These are phyloP conservation scores for Achlya flavicornis DNA, from an alignment of 2,888 invertebrate species.

Conservation along the genomic window DNA sequence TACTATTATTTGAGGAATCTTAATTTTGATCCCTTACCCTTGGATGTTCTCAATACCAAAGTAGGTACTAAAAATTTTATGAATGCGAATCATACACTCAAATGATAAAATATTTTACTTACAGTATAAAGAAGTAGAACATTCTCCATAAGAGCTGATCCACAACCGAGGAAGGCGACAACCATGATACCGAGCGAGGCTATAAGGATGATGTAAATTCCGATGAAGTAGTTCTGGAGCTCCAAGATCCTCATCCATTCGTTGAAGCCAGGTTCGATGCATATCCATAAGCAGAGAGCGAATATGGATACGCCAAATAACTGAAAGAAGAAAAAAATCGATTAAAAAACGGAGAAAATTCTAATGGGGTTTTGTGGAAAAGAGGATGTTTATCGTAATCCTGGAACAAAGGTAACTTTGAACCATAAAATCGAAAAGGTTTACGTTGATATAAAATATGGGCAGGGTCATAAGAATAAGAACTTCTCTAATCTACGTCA, in stretches of 20 bases:
- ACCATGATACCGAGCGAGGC: slow-evolving; percentile 89
- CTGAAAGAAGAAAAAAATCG: slow-evolving; percentile 72
- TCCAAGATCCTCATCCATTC: slow-evolving; percentile 91
- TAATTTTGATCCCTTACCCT: too few species aligned
- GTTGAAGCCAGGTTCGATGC: slow-evolving; percentile 91
- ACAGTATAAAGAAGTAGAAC: slow-evolving; percentile 87
- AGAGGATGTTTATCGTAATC: neutral
- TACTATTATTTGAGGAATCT: too few species aligned
- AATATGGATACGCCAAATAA: slow-evolving; percentile 91
- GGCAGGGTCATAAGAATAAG: slow-evolving; percentile 21
- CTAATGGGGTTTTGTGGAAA: neutral
- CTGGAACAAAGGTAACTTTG: slow-evolving; percentile 16
- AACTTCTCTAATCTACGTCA: slow-evolving; percentile 22
- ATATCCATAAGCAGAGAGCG: slow-evolving; percentile 91
- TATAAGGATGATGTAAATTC: slow-evolving; percentile 91
- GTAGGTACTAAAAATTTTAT: too few species aligned
- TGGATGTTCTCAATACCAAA: too few species aligned
- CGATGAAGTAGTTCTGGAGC: slow-evolving; percentile 91
- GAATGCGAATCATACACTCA: too few species aligned
- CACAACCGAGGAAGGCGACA: slow-evolving; percentile 91
- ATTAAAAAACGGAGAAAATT: neutral
- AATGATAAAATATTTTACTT: slow-evolving; percentile 60
- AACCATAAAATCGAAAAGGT: slow-evolving; percentile 31
- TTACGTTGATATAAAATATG: slow-evolving; percentile 36
- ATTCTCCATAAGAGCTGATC: slow-evolving; percentile 92